Evolutionary conservation across 2,113 vertebrate species (phyloP).

Genomic region (Choloepus hoffmanni): DNA sequence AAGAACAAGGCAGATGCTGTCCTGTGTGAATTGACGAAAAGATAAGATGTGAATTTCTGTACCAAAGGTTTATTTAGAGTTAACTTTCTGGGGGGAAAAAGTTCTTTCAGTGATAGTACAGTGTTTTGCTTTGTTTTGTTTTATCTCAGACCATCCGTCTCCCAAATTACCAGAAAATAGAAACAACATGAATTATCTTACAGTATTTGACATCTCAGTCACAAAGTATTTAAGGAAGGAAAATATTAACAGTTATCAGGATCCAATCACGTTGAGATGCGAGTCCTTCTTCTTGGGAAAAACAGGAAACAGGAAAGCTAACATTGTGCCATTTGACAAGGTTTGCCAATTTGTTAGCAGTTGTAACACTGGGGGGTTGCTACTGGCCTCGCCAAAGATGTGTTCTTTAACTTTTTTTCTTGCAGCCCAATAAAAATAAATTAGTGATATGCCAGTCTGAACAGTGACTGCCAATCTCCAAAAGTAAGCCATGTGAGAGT

Average conservation of each 20-base stretch:
- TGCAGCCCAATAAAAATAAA: background rate
- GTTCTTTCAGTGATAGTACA: background rate
- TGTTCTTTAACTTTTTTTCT: background rate
- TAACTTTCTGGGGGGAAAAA: background rate
- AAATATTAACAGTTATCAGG: slow-evolving; percentile 46
- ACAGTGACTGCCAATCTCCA: background rate
- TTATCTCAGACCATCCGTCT: background rate
- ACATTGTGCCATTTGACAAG: background rate
- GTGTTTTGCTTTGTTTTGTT: background rate
- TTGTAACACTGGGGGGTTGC: background rate
- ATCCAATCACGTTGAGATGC: slow-evolving; percentile 49
- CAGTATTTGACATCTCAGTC: background rate
- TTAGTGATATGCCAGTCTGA: background rate
- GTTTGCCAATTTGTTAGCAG: slow-evolving; percentile 42
- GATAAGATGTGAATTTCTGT: background rate
- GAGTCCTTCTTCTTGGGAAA: slow-evolving; percentile 52
- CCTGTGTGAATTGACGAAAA: background rate
- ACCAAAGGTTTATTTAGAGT: background rate
- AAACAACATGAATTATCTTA: background rate
- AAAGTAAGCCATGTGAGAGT: background rate
- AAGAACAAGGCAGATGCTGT: background rate
- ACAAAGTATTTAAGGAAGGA: slow-evolving; percentile 41
- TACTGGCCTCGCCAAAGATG: background rate
- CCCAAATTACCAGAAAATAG: background rate
- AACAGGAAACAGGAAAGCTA: slow-evolving; percentile 45